These are phyloP conservation scores for Lepus townsendii DNA, from an alignment of 2,797 vertebrate species.

Conservation along the genomic window DNA sequence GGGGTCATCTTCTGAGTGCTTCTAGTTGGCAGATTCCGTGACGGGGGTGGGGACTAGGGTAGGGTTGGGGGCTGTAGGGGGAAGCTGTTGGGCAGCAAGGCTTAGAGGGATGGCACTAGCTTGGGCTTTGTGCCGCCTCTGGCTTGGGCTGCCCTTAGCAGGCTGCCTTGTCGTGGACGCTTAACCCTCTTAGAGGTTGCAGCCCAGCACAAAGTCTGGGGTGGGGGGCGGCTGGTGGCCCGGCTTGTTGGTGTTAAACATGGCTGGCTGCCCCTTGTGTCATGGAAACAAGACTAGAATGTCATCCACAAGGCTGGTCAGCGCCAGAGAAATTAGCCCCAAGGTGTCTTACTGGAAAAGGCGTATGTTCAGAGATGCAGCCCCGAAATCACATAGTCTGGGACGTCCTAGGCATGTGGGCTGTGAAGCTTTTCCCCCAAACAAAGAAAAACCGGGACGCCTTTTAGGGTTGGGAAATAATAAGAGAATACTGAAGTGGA, in stretches of 20 bases:
- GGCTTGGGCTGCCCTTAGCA: not conserved
- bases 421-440: not conserved
- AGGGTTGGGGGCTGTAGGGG: fast-evolving
- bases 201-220: not conserved
- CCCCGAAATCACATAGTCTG: not conserved
- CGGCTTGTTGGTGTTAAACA: not conserved
- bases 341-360: not conserved
- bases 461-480: slow-evolving; percentile 1
- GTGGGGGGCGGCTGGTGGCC: not conserved
- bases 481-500: not conserved
- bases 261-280: not conserved
- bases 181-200: not conserved
- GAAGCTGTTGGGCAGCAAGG: not conserved
- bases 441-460: not conserved
- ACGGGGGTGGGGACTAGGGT: not conserved
- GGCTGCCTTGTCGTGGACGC: not conserved
- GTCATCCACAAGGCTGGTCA: not conserved
- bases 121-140: not conserved
- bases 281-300: not conserved
- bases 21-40: not conserved
- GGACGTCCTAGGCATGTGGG: not conserved
- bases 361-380: not conserved
- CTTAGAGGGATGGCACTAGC: not conserved
- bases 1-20: not conserved
- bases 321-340: not conserved